phyloP scores from a whole-genome alignment of 2,888 invertebrate species.

The Tenthredo amoena region DNA sequence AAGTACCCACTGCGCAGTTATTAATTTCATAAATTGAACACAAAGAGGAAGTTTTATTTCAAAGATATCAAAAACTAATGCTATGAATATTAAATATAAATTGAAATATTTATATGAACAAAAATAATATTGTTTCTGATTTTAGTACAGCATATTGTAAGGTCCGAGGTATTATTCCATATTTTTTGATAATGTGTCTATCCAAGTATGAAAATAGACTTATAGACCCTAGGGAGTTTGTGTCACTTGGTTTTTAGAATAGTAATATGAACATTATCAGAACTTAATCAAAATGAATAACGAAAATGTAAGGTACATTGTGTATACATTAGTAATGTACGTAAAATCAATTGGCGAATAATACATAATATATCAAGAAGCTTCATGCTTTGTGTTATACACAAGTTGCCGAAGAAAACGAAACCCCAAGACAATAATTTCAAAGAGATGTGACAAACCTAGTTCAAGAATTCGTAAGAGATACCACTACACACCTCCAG shows the following conservation, averaged over 20 bases:
- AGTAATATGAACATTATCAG: neutral
- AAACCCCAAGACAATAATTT: neutral
- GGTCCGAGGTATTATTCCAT: neutral
- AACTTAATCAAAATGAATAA: neutral
- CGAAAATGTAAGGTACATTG: neutral
- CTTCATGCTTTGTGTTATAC: neutral
- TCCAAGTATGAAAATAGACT: neutral
- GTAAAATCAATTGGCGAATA: too few relatives aligned
- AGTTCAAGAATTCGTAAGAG: neutral
- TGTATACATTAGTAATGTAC: too few relatives aligned
- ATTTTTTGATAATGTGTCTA: neutral
- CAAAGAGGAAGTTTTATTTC: neutral
- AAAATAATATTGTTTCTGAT: neutral
- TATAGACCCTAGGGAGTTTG: neutral
- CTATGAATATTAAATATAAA: neutral
- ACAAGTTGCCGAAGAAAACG: neutral
- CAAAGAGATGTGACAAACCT: neutral
- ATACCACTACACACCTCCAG: neutral
- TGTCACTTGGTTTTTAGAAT: neutral
- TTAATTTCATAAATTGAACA: conserved; percentile 8
- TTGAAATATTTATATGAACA: neutral
- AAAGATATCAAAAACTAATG: neutral
- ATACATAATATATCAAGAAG: neutral
- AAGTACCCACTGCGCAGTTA: neutral
- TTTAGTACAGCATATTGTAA: neutral